phyloP scores from a whole-genome alignment of 2,797 vertebrate species.

The Acanthis flammea region DNA sequence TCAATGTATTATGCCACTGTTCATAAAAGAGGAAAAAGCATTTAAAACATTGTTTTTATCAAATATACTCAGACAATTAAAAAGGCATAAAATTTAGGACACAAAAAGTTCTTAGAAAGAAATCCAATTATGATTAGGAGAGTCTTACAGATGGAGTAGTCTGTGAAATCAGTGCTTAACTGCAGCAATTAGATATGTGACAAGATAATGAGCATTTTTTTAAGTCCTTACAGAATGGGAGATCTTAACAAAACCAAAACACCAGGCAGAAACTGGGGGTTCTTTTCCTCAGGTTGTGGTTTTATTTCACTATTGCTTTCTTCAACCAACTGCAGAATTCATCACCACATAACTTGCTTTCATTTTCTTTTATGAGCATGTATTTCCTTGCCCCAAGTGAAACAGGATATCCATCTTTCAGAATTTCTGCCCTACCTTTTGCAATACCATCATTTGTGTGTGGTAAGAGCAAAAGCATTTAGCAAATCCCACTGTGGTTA shows the following conservation, averaged over 20 bases:
- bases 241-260: neutral
- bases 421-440: slow-evolving; percentile 65
- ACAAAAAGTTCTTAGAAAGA: neutral
- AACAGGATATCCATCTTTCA: slow-evolving; percentile 65
- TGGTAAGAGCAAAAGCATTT: slow-evolving; percentile 30
- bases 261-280: rapidly evolving
- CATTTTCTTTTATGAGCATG: slow-evolving; percentile 22
- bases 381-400: slow-evolving; percentile 2
- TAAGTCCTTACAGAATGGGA: neutral
- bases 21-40: neutral
- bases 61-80: neutral
- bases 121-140: neutral
- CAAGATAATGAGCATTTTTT: neutral
- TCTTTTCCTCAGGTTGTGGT: neutral
- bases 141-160: neutral
- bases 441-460: slow-evolving; percentile 46
- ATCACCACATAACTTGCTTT: neutral
- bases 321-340: neutral
- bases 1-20: neutral
- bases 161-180: neutral
- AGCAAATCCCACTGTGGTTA: neutral
- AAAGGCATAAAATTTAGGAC: neutral
- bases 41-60: neutral
- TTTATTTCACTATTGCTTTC: slow-evolving; percentile 14
- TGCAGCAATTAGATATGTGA: neutral